Base-by-base conservation (phyloP, 2,113 vertebrate species). In the Melanerpes formicivorus region DNA sequence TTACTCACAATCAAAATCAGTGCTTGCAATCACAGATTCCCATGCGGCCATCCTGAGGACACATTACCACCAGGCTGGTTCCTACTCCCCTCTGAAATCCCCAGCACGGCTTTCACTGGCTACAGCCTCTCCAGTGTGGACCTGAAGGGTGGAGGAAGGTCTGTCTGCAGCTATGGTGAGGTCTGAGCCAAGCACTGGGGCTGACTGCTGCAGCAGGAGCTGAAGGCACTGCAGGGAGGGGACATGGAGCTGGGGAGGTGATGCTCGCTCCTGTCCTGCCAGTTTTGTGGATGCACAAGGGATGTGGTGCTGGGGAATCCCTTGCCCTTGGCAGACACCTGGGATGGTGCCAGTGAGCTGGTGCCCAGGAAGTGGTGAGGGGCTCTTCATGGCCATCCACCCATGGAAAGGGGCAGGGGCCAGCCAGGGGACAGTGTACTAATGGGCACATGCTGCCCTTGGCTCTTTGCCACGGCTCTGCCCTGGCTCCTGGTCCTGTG, bases 341-440 rank as follows among this genome's bases (percentile, higher is more conserved):
- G 63, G 52, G 37, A n/a, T 1, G 3, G 14, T 25, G 16, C 34
- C 58, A 40, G 26, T 0, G 6, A 40, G 40, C 2, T 34, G 46
- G 21, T 6, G 30, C 3, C 26, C 1, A 1, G 66, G 13, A 82
- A 66, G 75, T 26, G 50, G 26, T 0, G 1, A 52, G 18, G 3
- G 2, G 10, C 32, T 21, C 46, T 70, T 26, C 37, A 19, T 5
- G 26, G 40, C 37, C 40, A 65, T 11, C 26, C 63, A 65, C 11
- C 11, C 9, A 27, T 29, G 37, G 40, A 42, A 19, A 65, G 26
- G 63, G 27, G 63, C 63, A 63, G 32, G 62, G 32, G 34, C 34
- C 23, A 8, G 34, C 25, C 63, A 42, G n/a, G 16, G 22, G 79
- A 65, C 3, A 21, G 2, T 1, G 6, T 0, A 0, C 0, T 1